phyloP scores from a whole-genome alignment of 2,797 vertebrate species.

The Oophaga sylvatica region DNA sequence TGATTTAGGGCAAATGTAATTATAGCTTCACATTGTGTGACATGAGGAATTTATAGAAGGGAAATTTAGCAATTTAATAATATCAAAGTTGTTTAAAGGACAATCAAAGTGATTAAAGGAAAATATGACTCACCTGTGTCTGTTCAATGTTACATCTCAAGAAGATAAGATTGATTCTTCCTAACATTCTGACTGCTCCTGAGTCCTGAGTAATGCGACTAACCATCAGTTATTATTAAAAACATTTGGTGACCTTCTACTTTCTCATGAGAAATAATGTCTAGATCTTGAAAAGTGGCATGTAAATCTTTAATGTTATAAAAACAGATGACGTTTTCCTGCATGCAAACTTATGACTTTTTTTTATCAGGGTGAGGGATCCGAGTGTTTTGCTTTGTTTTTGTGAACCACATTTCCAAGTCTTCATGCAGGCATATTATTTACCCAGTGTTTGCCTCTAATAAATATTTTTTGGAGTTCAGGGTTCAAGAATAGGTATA shows the following conservation, averaged over 20 bases:
- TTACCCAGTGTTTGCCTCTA: background rate
- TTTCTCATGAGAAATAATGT: constrained; percentile 32
- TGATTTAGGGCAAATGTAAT: background rate
- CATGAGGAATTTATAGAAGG: background rate
- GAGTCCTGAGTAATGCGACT: constrained; percentile 44
- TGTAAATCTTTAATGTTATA: constrained; percentile 44
- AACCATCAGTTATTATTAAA: constrained; percentile 42
- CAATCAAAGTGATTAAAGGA: constrained; percentile 22
- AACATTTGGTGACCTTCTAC: constrained; percentile 46
- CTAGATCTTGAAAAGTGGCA: constrained; percentile 24
- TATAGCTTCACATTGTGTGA: background rate
- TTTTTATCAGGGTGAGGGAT: background rate
- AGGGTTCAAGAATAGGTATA: no score
- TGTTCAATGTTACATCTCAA: constrained; percentile 44
- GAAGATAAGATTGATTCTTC: constrained; percentile 54
- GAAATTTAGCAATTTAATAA: constrained; percentile 6
- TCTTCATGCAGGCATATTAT: background rate
- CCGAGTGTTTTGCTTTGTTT: background rate
- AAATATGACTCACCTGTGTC: constrained; percentile 31
- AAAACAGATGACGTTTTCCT: constrained; percentile 33
- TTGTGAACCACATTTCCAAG: background rate
- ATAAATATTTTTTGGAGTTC: background rate
- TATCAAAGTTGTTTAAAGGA: constrained; percentile 25
- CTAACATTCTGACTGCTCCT: background rate
- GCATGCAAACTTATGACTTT: background rate